Evolutionary conservation across 2,888 invertebrate species (phyloP), one percentile per base, ranked within the genome.

Genomic region (Pinctada fucata): DNA sequence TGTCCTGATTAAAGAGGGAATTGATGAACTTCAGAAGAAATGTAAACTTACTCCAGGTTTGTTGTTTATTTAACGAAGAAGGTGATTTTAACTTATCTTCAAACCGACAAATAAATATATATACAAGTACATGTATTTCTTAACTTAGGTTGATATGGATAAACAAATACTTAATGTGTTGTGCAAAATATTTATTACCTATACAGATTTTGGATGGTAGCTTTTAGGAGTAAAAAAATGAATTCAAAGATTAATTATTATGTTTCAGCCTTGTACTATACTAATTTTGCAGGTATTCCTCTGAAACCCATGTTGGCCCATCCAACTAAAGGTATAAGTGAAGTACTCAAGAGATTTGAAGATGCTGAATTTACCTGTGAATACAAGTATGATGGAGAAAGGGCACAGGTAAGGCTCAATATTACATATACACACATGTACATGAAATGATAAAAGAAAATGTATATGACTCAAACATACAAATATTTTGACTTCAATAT

Each of bases 311-410:
- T 99, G 99, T 94, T 99, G 89, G 99, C 99, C 0, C 99, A 99
- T 91, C 99, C 99, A 2, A 98, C 99, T 0, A 97, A 96, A 92
- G 98, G 98, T 2, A 96, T 99, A 1, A 95, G 95, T 82, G 98
- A 98, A 92, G 96, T 99, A 3, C 93, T 99, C 75, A 94, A 95
- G 80, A 94, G 97, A 89, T 97, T 97, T 93, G 97, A 97, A 80
- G 95, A 96, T 13, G 90, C 91, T 63, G 94, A 96, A 83, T 99
- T 99, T 92, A 99, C 99, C 0, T 99, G 99, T 92, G 99, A 99
- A 93, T 99, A 96, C 95, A 99, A 99, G 93, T 99, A 99, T 92
- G 99, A 99, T 93, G 99, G 99, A 0, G 99, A 99, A 94, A 94
- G 99, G 87, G 99, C 99, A 0, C 99, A 98, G 94, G 95, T 97